Percentiles rank a stretch among this genome's conserved stretches.
These are phyloP conservation scores for Hirtodrosophila trivittata DNA, from an alignment of 2,888 invertebrate genomes.

Conservation along the genomic window DNA sequence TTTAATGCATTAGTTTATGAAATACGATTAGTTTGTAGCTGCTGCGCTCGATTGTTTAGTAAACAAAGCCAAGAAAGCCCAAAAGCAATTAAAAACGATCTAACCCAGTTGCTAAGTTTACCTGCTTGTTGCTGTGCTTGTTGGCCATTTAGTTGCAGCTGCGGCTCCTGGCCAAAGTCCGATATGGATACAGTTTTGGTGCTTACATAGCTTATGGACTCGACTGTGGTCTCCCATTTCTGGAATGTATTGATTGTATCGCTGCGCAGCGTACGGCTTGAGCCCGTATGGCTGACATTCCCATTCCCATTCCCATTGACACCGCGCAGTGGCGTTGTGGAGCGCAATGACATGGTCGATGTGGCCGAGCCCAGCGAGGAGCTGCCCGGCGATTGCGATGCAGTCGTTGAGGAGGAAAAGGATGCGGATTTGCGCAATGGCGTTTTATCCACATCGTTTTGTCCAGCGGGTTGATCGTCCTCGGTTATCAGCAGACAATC, in stretches of 20 bases:
- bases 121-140: constrained; percentile 57
- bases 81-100: constrained; percentile 28
- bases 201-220: constrained; percentile 83
- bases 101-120: constrained; percentile 31
- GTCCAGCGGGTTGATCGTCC: constrained; percentile 29
- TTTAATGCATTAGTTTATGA: constrained; percentile 54
- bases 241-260: constrained; percentile 83
- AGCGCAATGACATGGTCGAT: constrained; percentile 77
- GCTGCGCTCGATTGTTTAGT: constrained; percentile 35
- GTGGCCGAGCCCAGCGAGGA: constrained; percentile 74
- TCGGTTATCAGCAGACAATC: constrained; percentile 77
- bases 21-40: constrained; percentile 25
- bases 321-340: constrained; percentile 59
- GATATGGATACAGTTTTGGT: constrained; percentile 80
- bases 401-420: constrained; percentile 72
- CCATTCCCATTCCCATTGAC: not conserved
- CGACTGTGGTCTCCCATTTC: constrained; percentile 84
- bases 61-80: constrained; percentile 33
- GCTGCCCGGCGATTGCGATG: constrained; percentile 63
- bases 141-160: constrained; percentile 37
- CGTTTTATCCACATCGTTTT: constrained; percentile 37
- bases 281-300: constrained; percentile 13
- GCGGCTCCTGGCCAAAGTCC: constrained; percentile 65
- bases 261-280: constrained; percentile 75
- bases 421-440: constrained; percentile 78